phyloP scores from a whole-genome alignment of 2,888 invertebrate species.

The Exocentrus adspersus region DNA sequence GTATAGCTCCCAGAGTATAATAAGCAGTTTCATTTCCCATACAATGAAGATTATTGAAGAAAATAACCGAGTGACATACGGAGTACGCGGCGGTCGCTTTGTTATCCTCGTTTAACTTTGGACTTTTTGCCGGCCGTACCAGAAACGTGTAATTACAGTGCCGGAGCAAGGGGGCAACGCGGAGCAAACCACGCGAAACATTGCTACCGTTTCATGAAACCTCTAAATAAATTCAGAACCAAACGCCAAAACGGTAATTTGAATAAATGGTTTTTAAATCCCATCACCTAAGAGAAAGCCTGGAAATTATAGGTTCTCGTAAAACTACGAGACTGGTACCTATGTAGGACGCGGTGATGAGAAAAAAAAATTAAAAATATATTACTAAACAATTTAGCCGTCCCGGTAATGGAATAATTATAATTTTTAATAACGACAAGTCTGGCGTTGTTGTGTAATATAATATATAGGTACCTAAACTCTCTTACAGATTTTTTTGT shows the following conservation, averaged over 20 bases:
- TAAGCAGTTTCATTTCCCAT: not conserved
- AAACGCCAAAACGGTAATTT: too few relatives aligned
- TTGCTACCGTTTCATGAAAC: too few relatives aligned
- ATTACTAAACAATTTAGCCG: conserved; percentile 11
- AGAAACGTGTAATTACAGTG: not conserved
- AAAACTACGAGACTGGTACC: too few relatives aligned
- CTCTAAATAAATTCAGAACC: too few relatives aligned
- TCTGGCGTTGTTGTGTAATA: conserved; percentile 1
- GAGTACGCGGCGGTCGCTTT: not conserved
- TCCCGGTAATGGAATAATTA: not conserved
- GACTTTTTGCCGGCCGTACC: not conserved
- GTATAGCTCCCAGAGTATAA: not conserved
- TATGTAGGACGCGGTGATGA: not conserved
- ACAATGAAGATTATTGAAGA: not conserved
- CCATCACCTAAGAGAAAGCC: not conserved
- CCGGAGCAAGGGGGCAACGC: too few relatives aligned
- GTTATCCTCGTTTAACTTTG: not conserved
- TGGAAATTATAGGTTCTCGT: not conserved
- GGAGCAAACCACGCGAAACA: too few relatives aligned
- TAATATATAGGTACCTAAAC: too few relatives aligned
- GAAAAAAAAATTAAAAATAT: conserved; percentile 15
- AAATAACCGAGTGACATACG: not conserved
- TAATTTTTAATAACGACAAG: conserved; percentile 8
- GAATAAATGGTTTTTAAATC: too few relatives aligned
- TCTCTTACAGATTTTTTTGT: too few relatives aligned